Conservation (phyloP, 2,797 vertebrate species). For the Protosalanx chinensis region DNA sequence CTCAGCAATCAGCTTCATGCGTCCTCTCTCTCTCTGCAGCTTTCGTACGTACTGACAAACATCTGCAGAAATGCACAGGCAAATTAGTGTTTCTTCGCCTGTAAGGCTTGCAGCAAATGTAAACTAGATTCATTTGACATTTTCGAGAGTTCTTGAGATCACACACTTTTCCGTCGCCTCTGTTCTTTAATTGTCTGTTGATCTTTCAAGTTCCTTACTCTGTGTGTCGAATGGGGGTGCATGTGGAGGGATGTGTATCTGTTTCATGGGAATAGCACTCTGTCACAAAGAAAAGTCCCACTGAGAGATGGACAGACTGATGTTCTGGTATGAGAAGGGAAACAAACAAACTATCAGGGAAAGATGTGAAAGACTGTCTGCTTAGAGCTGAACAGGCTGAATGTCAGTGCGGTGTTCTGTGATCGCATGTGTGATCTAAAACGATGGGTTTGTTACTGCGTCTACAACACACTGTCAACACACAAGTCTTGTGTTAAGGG, state of each 20-base stretch:
- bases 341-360: conserved; percentile 43
- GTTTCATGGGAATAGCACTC: not conserved
- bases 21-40: not conserved
- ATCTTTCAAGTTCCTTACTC: conserved; percentile 40
- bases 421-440: not conserved
- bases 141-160: conserved; percentile 58
- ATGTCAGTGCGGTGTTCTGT: no score
- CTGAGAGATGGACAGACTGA: conserved; percentile 51
- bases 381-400: not conserved
- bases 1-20: conserved; percentile 47
- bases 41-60: conserved; percentile 34
- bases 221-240: not conserved
- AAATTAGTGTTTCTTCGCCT: conserved; percentile 9
- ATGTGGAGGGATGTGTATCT: conserved; percentile 24
- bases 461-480: not conserved
- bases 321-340: conserved; percentile 52
- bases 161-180: conserved; percentile 48
- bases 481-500: not conserved
- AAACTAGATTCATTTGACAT: conserved; percentile 60
- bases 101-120: conserved; percentile 55
- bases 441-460: not conserved
- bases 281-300: conserved; percentile 54
- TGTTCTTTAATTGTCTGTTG: conserved; percentile 66
- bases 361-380: conserved; percentile 46
- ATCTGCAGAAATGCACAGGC: conserved; percentile 51